Percentiles rank a stretch among this genome's conserved stretches.
phyloP scores from a whole-genome alignment of 2,888 invertebrate species.

The Junonia oenone region DNA sequence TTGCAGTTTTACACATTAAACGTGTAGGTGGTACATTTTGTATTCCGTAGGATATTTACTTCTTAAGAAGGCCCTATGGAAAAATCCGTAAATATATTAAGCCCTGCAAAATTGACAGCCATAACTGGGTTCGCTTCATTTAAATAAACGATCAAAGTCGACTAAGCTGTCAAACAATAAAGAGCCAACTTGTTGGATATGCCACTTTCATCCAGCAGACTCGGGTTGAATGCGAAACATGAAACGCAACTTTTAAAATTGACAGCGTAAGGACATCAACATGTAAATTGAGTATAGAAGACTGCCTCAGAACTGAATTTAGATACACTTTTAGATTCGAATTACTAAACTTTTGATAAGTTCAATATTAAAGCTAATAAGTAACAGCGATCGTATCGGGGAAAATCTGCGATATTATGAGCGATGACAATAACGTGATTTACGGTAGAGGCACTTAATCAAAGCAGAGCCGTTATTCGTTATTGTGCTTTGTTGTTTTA shows the following conservation, averaged over 20 bases:
- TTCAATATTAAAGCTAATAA: conserved; percentile 4
- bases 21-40: too few relatives aligned
- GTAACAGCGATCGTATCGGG: conserved; percentile 1
- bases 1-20: too few relatives aligned
- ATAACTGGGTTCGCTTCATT: conserved; percentile 62
- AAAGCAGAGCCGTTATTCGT: conserved; percentile 14
- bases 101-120: conserved; percentile 58
- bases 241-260: conserved; percentile 44
- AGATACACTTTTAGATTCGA: conserved; percentile 16
- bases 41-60: too few relatives aligned
- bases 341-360: conserved; percentile 27
- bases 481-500: conserved; percentile 21
- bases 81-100: conserved; percentile 29
- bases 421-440: conserved; percentile 14
- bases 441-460: conserved; percentile 23
- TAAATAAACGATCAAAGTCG: conserved; percentile 67
- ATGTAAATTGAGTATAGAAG: conserved; percentile 29
- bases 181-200: conserved; percentile 53
- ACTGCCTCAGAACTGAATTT: conserved; percentile 12
- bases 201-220: conserved; percentile 47
- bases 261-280: conserved; percentile 27
- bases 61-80: conserved; percentile 6
- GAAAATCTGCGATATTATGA: conserved; percentile 12
- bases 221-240: conserved; percentile 48
- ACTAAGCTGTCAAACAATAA: conserved; percentile 58